These are phyloP conservation scores for Cordilura impudica DNA, from an alignment of 2,888 invertebrate genomes.

Conservation along the genomic window DNA sequence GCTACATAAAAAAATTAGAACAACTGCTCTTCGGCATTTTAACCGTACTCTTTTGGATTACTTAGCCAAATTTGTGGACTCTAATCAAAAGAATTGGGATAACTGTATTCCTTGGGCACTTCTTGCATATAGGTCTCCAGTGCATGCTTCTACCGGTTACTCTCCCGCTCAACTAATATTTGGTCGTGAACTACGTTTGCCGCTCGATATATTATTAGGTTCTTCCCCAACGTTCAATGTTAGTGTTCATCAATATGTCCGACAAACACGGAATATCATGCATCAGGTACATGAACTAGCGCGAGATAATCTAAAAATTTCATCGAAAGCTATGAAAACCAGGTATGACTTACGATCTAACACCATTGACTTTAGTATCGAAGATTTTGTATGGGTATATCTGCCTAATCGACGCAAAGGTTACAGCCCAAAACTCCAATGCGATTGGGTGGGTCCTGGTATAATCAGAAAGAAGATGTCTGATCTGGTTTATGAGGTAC, in stretches of 20 bases:
- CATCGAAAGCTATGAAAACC: not conserved
- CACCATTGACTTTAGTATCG: not conserved
- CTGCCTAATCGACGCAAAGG: not conserved
- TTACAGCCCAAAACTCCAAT: not conserved
- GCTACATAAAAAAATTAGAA: constrained; percentile 61
- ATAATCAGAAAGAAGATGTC: not conserved
- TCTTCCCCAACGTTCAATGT: not conserved
- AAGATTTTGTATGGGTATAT: not conserved
- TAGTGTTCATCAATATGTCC: not conserved
- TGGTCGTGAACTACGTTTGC: constrained; percentile 61
- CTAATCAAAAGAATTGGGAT: constrained; percentile 59
- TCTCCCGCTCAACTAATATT: constrained; percentile 61
- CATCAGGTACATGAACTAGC: not conserved
- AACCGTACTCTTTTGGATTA: constrained; percentile 65
- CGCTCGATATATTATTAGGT: constrained; percentile 65
- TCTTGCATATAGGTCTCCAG: constrained; percentile 49
- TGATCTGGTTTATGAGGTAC: not conserved
- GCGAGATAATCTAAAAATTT: not conserved
- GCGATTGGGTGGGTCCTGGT: not conserved
- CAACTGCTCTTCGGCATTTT: constrained; percentile 66
- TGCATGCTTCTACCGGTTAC: constrained; percentile 54
- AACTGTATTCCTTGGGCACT: constrained; percentile 46
- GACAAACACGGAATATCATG: too few species aligned
- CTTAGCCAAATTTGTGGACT: constrained; percentile 55
- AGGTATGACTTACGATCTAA: not conserved